phyloP scores from a whole-genome alignment of 1,140 invertebrate genomes.

The Geopemphigus sp. region DNA sequence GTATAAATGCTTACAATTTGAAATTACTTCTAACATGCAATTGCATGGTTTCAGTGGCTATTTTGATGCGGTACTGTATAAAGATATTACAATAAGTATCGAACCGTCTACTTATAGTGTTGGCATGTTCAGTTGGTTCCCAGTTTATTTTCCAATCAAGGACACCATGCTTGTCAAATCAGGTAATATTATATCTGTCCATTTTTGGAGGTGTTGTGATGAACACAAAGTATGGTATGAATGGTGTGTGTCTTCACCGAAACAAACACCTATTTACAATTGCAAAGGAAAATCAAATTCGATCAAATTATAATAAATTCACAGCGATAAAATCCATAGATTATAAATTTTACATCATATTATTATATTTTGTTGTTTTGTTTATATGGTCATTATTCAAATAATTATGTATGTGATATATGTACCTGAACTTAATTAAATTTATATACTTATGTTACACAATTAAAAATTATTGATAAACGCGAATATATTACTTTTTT shows the following conservation, averaged over 20 bases:
- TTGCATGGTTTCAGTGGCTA: slow-evolving; percentile 94
- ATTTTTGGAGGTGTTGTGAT: slow-evolving; percentile 83
- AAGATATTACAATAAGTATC: slow-evolving; percentile 83
- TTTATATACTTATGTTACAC: too few species aligned
- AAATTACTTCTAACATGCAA: slow-evolving; percentile 69
- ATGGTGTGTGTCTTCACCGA: slow-evolving; percentile 78
- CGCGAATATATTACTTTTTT: too few species aligned
- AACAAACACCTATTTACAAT: slow-evolving; percentile 71
- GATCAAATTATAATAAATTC: slow-evolving; percentile 3
- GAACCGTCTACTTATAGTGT: slow-evolving; percentile 80
- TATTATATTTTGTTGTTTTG: background rate
- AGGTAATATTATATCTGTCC: slow-evolving; percentile 70
- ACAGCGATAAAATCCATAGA: background rate
- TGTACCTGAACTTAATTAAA: too few species aligned
- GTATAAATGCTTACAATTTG: slow-evolving; percentile 69
- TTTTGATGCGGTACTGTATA: slow-evolving; percentile 85
- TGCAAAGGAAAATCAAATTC: slow-evolving; percentile 62
- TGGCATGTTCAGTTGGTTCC: slow-evolving; percentile 97
- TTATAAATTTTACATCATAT: background rate
- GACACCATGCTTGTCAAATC: slow-evolving; percentile 70
- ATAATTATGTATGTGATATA: too few species aligned
- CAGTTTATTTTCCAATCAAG: slow-evolving; percentile 89
- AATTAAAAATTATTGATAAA: too few species aligned
- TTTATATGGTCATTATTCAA: too few species aligned
- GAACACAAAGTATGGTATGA: slow-evolving; percentile 92